phyloP scores from a whole-genome alignment of 1,140 invertebrate species.

The Lepidotrigona ventralis region DNA sequence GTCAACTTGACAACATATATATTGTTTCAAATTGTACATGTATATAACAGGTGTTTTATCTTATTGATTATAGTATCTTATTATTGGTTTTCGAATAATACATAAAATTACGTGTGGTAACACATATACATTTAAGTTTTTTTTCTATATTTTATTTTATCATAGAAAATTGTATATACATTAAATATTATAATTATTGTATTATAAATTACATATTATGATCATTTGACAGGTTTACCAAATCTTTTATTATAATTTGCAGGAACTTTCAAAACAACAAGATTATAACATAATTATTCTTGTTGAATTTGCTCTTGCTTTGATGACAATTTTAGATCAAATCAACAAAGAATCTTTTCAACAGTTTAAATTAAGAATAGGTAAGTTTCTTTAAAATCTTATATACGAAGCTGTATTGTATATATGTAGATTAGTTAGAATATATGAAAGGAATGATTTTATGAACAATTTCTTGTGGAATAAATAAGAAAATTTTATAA shows the following conservation, averaged over 20 bases:
- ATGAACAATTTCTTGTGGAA: neutral
- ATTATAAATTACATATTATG: too few species aligned
- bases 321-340: constrained; percentile 95
- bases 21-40: too few species aligned
- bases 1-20: too few species aligned
- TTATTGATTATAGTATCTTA: too few species aligned
- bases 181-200: too few species aligned
- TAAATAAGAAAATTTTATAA: neutral
- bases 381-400: constrained; percentile 79
- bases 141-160: too few species aligned
- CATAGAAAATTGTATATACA: too few species aligned
- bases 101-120: too few species aligned
- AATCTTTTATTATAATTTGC: neutral
- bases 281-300: constrained; percentile 93
- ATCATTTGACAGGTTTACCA: neutral
- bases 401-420: neutral
- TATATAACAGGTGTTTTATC: too few species aligned
- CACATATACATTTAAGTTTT: too few species aligned
- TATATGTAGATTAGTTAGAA: neutral
- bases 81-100: too few species aligned
- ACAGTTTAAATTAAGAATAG: constrained; percentile 94
- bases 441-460: neutral
- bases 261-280: constrained; percentile 88
- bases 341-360: constrained; percentile 99
- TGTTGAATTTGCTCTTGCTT: constrained; percentile 95